These are phyloP conservation scores for Catamblyrhynchus diadema DNA, from an alignment of 2,797 vertebrate genomes.

Conservation along the genomic window DNA sequence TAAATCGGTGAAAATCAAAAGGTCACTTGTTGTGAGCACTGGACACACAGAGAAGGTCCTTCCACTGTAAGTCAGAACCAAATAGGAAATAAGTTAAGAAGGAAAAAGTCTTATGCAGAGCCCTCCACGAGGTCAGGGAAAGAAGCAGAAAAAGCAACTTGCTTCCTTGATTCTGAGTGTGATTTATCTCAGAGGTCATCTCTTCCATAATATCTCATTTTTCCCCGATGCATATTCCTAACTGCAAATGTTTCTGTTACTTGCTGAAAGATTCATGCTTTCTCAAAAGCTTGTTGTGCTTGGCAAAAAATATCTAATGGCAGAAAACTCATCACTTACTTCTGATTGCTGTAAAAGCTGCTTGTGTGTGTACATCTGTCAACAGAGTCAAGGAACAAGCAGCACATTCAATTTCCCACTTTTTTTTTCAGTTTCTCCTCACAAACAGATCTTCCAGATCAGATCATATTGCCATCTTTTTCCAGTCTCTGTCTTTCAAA, in stretches of 20 bases:
- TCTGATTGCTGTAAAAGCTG: constrained; percentile 51
- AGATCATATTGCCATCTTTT: constrained; percentile 7
- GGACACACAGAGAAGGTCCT: neutral
- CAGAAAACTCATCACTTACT: constrained; percentile 65
- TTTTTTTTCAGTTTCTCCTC: constrained; percentile 13
- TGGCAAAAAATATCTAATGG: constrained; percentile 43
- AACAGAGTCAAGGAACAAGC: constrained; percentile 37
- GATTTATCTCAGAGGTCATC: constrained; percentile 19
- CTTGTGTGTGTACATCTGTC: constrained; percentile 19
- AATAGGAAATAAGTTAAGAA: neutral
- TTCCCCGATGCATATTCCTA: constrained; percentile 26
- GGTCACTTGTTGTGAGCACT: neutral
- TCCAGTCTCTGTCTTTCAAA: constrained; percentile 28
- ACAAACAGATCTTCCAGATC: neutral
- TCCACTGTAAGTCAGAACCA: neutral
- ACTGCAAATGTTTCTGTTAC: constrained; percentile 38
- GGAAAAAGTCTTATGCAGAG: neutral
- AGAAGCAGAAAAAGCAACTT: constrained; percentile 7
- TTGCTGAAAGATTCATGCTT: constrained; percentile 34
- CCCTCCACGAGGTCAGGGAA: neutral
- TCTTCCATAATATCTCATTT: constrained; percentile 54
- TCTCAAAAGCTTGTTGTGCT: constrained; percentile 42
- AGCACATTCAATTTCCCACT: constrained; percentile 30
- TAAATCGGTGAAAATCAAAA: neutral
- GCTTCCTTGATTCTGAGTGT: neutral